These are phyloP conservation scores for Muscidifurax raptorellus DNA, from an alignment of 1,140 invertebrate species.

Conservation along the genomic window DNA sequence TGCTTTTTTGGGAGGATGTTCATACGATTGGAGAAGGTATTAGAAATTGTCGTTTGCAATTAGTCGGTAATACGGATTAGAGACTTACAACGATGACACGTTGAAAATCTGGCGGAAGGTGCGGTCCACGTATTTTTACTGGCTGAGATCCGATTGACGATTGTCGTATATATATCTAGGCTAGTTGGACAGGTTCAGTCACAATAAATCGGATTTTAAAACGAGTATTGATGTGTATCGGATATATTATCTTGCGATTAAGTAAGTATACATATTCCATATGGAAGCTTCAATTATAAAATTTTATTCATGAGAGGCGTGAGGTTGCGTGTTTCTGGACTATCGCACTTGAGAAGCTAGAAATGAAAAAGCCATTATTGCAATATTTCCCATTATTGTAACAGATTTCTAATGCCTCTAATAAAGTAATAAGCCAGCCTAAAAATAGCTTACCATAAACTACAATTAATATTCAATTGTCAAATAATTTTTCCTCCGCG, in stretches of 20 bases:
- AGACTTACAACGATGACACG: not conserved
- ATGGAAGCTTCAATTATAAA: no score
- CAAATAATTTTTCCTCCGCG: not conserved
- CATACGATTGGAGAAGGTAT: no score
- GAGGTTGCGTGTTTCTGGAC: no score
- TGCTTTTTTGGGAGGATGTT: no score
- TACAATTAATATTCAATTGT: constrained; percentile 3
- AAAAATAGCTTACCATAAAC: not conserved
- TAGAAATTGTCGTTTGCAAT: no score
- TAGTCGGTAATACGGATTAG: not conserved
- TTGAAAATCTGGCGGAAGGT: not conserved
- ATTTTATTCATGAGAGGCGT: no score
- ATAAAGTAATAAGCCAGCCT: not conserved
- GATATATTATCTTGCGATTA: no score
- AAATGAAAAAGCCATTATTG: no score
- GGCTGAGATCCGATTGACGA: not conserved
- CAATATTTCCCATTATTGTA: no score
- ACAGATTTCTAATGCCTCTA: not conserved
- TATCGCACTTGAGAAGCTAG: no score
- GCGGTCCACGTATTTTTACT: not conserved
- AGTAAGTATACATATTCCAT: no score
- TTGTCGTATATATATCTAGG: not conserved
- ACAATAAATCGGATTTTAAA: constrained; percentile 20
- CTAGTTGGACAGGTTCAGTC: not conserved
- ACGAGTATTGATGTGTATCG: not conserved